phyloP scores from a whole-genome alignment of 37 sponge, comb jelly and placozoan genomes.

The Amphimedon queenslandica region DNA sequence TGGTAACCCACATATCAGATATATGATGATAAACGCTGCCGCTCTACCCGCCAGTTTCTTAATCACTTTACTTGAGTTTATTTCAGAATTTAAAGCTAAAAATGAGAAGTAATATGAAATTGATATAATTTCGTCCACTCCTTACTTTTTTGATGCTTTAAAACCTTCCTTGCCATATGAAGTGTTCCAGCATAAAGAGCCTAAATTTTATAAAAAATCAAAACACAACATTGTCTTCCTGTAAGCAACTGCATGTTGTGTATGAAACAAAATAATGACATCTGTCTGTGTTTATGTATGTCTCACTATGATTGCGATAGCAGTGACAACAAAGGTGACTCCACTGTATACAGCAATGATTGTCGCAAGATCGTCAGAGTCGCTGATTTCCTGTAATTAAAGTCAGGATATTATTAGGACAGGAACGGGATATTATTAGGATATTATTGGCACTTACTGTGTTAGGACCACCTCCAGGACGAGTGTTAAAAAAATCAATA shows the following conservation, averaged over 20 bases:
- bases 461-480: constrained; percentile 65
- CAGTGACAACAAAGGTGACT: constrained; percentile 1
- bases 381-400: not conserved
- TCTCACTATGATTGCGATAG: constrained; percentile 31
- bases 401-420: not conserved
- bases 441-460: constrained; percentile 7
- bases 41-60: constrained; percentile 35
- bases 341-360: constrained; percentile 23
- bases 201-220: not conserved
- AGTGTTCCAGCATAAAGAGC: not conserved
- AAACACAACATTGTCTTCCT: too few relatives aligned
- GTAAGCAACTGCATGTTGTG: too few relatives aligned
- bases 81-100: not conserved
- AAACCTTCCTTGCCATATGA: not conserved
- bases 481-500: constrained; percentile 53
- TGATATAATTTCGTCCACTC: not conserved
- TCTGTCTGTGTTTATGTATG: not conserved
- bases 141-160: constrained; percentile 1
- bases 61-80: constrained; percentile 1
- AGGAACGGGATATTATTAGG: not conserved
- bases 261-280: too few relatives aligned
- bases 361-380: constrained; percentile 20
- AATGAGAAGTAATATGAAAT: too few relatives aligned
- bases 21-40: constrained; percentile 48
- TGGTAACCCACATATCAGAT: constrained; percentile 56